phyloP scores from a whole-genome alignment of 2,888 invertebrate genomes.

The Coenonympha arcania region DNA sequence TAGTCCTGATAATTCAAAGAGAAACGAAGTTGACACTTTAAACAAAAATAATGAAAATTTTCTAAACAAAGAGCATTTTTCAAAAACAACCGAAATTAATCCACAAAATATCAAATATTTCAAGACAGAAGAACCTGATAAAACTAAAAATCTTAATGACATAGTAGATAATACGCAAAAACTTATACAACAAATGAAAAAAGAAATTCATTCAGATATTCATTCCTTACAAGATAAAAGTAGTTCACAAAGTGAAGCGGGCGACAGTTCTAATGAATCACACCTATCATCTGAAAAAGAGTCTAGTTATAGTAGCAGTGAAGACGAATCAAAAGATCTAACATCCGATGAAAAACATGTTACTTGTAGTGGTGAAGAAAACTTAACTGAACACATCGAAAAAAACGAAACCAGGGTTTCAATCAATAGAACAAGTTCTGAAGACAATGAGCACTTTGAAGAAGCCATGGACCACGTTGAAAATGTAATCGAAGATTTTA shows the following conservation, averaged over 20 bases:
- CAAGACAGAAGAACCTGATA: constrained; percentile 38
- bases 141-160: constrained; percentile 60
- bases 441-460: constrained; percentile 67
- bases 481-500: constrained; percentile 53
- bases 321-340: constrained; percentile 54
- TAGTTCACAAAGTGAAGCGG: constrained; percentile 65
- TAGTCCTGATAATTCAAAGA: background rate
- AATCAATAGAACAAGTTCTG: constrained; percentile 55
- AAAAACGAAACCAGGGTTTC: constrained; percentile 19
- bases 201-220: constrained; percentile 76
- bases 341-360: constrained; percentile 55
- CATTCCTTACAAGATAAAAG: constrained; percentile 64
- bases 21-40: background rate
- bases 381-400: constrained; percentile 13
- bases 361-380: constrained; percentile 41
- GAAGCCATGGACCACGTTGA: constrained; percentile 67
- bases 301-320: constrained; percentile 46
- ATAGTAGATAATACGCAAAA: constrained; percentile 76
- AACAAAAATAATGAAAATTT: background rate
- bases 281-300: constrained; percentile 55
- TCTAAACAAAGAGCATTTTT: background rate
- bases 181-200: constrained; percentile 78
- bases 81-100: background rate
- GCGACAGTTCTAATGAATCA: constrained; percentile 45
- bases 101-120: constrained; percentile 3